phyloP scores from a whole-genome alignment of 2,888 invertebrate genomes.

The Melieria picta region DNA sequence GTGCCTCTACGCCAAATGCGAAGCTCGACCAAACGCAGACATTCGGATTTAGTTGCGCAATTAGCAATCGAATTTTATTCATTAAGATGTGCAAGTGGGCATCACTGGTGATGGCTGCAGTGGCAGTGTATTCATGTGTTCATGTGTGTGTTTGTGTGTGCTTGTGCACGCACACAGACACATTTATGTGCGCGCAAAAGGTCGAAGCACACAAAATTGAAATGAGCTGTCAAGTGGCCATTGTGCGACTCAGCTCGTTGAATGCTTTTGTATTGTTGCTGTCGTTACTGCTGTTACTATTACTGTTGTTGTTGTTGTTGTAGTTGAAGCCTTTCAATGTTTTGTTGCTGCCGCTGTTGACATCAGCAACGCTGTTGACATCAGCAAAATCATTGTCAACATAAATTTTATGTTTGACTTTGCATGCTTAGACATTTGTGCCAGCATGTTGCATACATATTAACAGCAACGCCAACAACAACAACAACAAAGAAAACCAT shows the following conservation, averaged over 20 bases:
- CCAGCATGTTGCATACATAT: constrained; percentile 15
- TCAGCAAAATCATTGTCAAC: constrained; percentile 31
- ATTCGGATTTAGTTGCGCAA: too few species aligned
- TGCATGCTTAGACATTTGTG: background rate
- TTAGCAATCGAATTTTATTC: too few species aligned
- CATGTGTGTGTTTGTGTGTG: constrained; percentile 7
- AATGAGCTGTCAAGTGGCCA: constrained; percentile 25
- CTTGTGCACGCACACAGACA: constrained; percentile 6
- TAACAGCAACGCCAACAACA: background rate
- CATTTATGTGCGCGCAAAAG: constrained; percentile 23
- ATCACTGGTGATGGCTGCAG: too few species aligned
- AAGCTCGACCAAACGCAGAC: too few species aligned
- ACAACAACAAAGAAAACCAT: background rate
- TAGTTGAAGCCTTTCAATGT: background rate
- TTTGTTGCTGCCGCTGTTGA: background rate
- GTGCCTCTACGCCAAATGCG: too few species aligned
- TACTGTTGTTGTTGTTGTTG: background rate
- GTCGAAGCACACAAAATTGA: constrained; percentile 19
- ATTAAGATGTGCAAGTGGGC: too few species aligned
- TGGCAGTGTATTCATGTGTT: background rate
- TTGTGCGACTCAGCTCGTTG: constrained; percentile 16
- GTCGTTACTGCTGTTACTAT: background rate
- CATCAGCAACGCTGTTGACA: constrained; percentile 23
- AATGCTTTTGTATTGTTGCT: background rate
- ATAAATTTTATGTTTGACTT: constrained; percentile 23